Evolutionary conservation across 2,113 vertebrate genomes (phyloP).

Genomic region (Calidris pygmaea): DNA sequence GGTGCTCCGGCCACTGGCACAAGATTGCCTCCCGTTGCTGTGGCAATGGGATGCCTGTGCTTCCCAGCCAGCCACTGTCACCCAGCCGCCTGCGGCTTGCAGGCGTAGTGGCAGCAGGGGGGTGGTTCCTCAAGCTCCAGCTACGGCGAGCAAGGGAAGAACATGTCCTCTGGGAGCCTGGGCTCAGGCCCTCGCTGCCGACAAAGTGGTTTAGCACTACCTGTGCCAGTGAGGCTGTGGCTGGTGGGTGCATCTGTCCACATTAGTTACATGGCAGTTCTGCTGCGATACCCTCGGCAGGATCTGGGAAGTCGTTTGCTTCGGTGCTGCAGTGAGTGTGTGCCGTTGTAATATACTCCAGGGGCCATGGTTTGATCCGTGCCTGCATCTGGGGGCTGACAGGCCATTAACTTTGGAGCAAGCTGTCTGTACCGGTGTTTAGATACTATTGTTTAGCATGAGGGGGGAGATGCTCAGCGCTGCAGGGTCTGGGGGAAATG

Average conservation of each 20-base stretch:
- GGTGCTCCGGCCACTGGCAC: accelerated
- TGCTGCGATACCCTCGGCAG: background rate
- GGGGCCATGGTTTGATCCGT: background rate
- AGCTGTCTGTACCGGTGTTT: background rate
- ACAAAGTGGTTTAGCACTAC: background rate
- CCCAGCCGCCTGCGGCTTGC: background rate
- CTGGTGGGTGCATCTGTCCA: background rate
- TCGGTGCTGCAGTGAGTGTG: background rate
- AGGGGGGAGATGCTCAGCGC: background rate
- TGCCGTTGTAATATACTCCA: background rate
- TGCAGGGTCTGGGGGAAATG: background rate
- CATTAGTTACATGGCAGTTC: background rate
- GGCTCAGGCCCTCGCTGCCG: background rate
- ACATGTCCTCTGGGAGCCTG: background rate
- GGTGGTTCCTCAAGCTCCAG: background rate
- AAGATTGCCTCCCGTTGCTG: background rate
- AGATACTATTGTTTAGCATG: background rate
- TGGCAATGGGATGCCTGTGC: background rate
- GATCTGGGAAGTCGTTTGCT: background rate
- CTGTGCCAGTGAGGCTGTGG: background rate
- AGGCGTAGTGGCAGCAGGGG: background rate
- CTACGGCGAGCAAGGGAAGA: accelerated
- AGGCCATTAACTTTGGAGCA: background rate
- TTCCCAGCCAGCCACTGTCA: background rate
- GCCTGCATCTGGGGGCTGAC: background rate